Conservation (phyloP, 2,797 vertebrate genomes). For the Coregonus suidteri region DNA sequence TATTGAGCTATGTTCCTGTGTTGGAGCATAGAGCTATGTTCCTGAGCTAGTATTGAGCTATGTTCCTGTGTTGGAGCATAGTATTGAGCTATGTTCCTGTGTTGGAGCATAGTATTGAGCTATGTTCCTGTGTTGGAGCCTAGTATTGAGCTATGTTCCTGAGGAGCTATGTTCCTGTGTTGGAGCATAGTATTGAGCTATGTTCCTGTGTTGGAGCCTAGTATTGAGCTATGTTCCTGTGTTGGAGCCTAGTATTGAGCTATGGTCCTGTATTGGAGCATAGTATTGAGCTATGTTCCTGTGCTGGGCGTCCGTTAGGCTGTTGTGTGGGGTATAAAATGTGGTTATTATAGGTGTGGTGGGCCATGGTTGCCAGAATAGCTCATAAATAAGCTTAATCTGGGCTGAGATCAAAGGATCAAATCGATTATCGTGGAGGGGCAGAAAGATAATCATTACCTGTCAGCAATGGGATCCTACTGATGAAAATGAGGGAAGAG, state of each 20-base stretch:
- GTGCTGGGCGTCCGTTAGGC: slow-evolving; percentile 8
- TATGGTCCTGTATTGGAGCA: slow-evolving; percentile 18
- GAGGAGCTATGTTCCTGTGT: too few species aligned
- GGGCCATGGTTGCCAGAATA: slow-evolving; percentile 27
- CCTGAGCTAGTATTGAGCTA: too few species aligned
- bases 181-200: too few species aligned
- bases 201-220: too few species aligned
- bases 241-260: background rate
- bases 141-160: too few species aligned
- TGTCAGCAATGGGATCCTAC: background rate
- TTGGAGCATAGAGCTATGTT: too few species aligned
- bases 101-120: too few species aligned
- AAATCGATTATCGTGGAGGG: slow-evolving; percentile 9
- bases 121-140: too few species aligned
- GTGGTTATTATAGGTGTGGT: slow-evolving; percentile 19
- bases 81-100: too few species aligned
- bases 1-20: too few species aligned
- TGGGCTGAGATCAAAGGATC: slow-evolving; percentile 31
- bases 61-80: too few species aligned
- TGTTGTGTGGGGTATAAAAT: slow-evolving; percentile 1
- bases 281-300: slow-evolving; percentile 22
- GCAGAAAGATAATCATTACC: background rate
- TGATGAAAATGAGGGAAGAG: background rate
- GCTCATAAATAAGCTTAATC: slow-evolving; percentile 10
- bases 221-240: too few species aligned